Percentiles rank a stretch among this genome's conserved stretches.
Conservation (phyloP, 2,113 vertebrate species). For the Eublepharis macularius region DNA sequence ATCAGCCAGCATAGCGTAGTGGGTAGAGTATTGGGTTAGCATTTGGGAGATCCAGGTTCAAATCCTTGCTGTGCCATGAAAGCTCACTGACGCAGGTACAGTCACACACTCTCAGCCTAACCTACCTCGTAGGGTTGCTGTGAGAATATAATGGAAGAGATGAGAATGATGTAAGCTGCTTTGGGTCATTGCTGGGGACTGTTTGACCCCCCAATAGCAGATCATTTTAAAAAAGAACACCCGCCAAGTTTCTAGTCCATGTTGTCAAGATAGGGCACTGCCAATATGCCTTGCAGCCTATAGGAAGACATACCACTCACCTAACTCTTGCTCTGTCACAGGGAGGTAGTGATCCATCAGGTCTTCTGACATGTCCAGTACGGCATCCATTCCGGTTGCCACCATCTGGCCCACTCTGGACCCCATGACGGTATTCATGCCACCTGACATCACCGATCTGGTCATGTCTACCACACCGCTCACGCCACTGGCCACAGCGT, state of each 20-base stretch:
- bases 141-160: too few species aligned
- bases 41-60: too few species aligned
- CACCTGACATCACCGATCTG: constrained; percentile 71
- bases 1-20: too few species aligned
- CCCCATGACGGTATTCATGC: constrained; percentile 73
- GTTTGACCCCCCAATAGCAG: too few species aligned
- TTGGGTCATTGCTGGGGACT: too few species aligned
- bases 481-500: constrained; percentile 68
- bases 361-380: constrained; percentile 81
- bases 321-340: constrained; percentile 71
- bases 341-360: constrained; percentile 87
- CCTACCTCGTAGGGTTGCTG: too few species aligned
- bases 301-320: constrained; percentile 68
- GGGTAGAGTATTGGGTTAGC: too few species aligned
- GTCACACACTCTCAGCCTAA: too few species aligned
- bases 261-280: neutral
- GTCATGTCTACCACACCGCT: constrained; percentile 65
- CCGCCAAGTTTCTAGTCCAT: neutral
- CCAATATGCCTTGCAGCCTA: neutral
- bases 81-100: too few species aligned
- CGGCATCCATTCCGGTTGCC: constrained; percentile 74
- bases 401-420: constrained; percentile 82
- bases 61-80: too few species aligned
- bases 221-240: too few species aligned
- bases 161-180: too few species aligned